phyloP scores from a whole-genome alignment of 2,888 invertebrate genomes.

The Melanotus villosus region DNA sequence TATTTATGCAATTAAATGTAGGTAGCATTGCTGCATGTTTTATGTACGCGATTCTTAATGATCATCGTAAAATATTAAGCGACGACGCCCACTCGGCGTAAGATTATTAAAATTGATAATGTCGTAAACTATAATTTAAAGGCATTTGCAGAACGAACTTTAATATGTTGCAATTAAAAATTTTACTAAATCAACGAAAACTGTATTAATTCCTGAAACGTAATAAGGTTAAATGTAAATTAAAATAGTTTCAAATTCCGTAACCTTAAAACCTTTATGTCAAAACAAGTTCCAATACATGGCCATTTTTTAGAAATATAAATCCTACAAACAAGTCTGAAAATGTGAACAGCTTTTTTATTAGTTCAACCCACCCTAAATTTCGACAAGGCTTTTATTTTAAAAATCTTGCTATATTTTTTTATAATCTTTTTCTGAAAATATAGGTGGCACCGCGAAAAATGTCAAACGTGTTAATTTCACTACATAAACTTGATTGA shows the following conservation, averaged over 20 bases:
- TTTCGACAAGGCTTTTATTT: background rate
- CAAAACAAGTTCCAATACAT: slow-evolving; percentile 20
- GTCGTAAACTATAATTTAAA: too few species aligned
- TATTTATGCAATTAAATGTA: background rate
- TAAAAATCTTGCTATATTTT: background rate
- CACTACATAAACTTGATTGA: background rate
- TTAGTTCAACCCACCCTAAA: slow-evolving; percentile 25
- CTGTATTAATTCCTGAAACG: background rate
- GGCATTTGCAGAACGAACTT: too few species aligned
- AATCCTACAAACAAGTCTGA: slow-evolving; percentile 35
- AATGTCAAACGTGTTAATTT: too few species aligned
- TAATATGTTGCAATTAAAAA: too few species aligned
- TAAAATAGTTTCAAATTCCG: slow-evolving; percentile 5
- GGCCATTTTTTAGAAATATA: slow-evolving; percentile 4
- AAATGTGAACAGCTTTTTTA: slow-evolving; percentile 43
- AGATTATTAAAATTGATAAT: background rate
- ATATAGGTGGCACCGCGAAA: too few species aligned
- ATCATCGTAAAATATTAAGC: background rate
- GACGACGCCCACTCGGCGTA: background rate
- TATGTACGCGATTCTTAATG: background rate
- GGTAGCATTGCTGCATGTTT: background rate
- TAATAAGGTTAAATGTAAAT: slow-evolving; percentile 14
- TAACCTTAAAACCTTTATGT: slow-evolving; percentile 33
- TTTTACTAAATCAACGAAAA: background rate
- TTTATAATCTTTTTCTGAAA: too few species aligned